Percentiles rank a stretch among this genome's conserved stretches.
These are phyloP conservation scores for Colletes gigas DNA, from an alignment of 1,140 invertebrate species.

Conservation along the genomic window DNA sequence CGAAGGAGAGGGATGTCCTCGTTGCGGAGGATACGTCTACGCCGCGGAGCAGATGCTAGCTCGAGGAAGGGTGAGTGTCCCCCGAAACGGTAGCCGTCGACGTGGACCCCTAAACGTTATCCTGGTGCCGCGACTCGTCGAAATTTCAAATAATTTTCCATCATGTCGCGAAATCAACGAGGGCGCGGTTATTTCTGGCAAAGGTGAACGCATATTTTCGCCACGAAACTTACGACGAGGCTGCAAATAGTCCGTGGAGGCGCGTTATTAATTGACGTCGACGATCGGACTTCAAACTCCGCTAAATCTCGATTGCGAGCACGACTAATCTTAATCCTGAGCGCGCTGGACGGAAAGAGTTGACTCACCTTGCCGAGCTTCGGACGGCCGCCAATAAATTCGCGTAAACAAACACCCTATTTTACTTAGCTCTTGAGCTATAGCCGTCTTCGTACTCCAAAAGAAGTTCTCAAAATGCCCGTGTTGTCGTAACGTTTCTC, in stretches of 20 bases:
- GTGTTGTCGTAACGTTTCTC: no score
- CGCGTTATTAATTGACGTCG: slow-evolving; percentile 14
- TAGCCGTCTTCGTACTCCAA: no score
- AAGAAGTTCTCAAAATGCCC: no score
- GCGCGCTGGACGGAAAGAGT: slow-evolving; percentile 30
- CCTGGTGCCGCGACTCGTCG: slow-evolving; percentile 24
- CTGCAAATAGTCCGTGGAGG: slow-evolving; percentile 24
- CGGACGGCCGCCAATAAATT: neutral
- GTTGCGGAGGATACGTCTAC: slow-evolving; percentile 95
- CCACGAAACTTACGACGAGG: slow-evolving; percentile 3
- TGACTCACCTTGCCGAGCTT: neutral
- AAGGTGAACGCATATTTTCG: slow-evolving; percentile 15
- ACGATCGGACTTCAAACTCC: neutral
- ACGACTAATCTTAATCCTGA: slow-evolving; percentile 45
- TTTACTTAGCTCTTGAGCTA: no score
- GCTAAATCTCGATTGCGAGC: neutral
- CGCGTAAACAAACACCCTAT: no score
- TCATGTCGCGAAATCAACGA: neutral
- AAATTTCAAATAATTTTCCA: no score
- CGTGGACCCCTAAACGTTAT: neutral
- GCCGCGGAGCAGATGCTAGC: slow-evolving; percentile 97
- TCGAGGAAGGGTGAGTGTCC: slow-evolving; percentile 89
- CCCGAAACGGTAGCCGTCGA: neutral
- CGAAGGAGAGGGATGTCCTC: slow-evolving; percentile 93
- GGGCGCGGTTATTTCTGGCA: slow-evolving; percentile 2